Conservation (phyloP, 2,888 invertebrate genomes). For the Muscina levida region DNA sequence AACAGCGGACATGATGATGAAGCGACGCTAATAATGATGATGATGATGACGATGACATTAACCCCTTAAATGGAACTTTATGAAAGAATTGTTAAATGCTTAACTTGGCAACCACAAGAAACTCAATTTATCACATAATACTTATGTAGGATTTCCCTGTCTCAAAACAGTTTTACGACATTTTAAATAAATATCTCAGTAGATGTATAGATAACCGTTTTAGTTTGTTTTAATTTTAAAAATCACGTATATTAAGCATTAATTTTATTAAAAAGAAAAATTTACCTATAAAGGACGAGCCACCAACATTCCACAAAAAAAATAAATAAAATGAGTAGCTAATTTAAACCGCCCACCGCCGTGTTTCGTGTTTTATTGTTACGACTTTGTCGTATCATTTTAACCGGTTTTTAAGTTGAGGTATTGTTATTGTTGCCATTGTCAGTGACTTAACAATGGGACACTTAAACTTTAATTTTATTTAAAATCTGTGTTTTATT, state of each 20-base stretch:
- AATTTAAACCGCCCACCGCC: constrained; percentile 26
- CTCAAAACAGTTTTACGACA: too few relatives aligned
- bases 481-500: constrained; percentile 8
- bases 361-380: neutral
- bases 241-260: too few relatives aligned
- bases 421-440: neutral
- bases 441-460: constrained; percentile 12
- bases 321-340: neutral
- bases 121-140: neutral
- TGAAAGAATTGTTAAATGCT: constrained; percentile 1
- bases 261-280: neutral
- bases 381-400: constrained; percentile 1
- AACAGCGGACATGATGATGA: neutral
- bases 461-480: constrained; percentile 21
- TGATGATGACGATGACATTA: constrained; percentile 11
- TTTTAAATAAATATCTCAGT: too few relatives aligned
- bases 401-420: constrained; percentile 16
- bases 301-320: neutral
- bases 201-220: too few relatives aligned
- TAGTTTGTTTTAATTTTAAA: neutral
- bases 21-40: neutral
- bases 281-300: neutral
- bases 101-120: neutral
- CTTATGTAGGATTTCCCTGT: neutral
- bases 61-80: constrained; percentile 20